These are phyloP conservation scores for Pseudomyrmex dendroicus DNA, from an alignment of 1,140 invertebrate genomes.

Conservation along the genomic window DNA sequence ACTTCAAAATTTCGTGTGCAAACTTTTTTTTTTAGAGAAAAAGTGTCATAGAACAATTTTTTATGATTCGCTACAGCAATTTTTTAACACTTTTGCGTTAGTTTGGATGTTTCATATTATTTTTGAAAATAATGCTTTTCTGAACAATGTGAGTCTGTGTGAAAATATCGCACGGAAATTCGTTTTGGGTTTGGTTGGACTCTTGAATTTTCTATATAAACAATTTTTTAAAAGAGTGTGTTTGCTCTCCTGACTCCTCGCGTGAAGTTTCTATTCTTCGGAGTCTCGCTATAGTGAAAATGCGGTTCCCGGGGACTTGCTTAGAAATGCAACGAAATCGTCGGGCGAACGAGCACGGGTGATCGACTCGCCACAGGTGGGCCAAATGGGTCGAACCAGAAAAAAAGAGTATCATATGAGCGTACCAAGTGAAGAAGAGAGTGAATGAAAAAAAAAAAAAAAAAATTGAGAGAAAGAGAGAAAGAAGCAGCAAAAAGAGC, in stretches of 20 bases:
- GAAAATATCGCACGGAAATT: no score
- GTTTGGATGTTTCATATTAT: no score
- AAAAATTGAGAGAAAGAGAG: constrained; percentile 29
- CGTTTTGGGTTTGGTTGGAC: no score
- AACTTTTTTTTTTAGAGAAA: no score
- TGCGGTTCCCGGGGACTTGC: constrained; percentile 29
- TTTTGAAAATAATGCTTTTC: no score
- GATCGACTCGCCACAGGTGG: constrained; percentile 76
- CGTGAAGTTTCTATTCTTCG: constrained; percentile 24
- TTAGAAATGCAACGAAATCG: constrained; percentile 77
- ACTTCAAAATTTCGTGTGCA: no score
- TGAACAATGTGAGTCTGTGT: no score
- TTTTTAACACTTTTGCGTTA: no score
- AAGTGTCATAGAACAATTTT: no score
- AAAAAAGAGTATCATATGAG: constrained; percentile 53
- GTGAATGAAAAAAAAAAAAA: neutral
- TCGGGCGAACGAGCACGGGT: constrained; percentile 66
- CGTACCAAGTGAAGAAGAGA: constrained; percentile 8
- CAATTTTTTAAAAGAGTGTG: constrained; percentile 19
- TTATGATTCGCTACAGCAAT: no score
- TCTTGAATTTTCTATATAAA: neutral
- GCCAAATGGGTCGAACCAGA: constrained; percentile 61
- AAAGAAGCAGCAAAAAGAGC: constrained; percentile 44
- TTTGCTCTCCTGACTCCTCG: constrained; percentile 36
- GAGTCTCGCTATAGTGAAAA: constrained; percentile 37